phyloP scores from a whole-genome alignment of 2,113 vertebrate species.

The Hypocryptadius cinnamomeus region DNA sequence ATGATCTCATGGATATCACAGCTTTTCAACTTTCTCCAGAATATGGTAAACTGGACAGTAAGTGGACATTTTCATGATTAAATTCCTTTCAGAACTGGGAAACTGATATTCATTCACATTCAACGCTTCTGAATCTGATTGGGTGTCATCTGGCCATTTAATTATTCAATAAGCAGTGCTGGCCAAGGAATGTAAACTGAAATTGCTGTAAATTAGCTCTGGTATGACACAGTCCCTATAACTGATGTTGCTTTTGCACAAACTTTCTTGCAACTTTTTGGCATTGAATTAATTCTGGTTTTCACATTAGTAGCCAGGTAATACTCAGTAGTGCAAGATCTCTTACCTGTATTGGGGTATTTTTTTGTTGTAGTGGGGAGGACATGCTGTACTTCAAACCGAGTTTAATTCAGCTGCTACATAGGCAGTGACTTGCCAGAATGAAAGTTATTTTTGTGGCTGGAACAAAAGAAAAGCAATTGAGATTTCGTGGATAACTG shows the following conservation, averaged over 20 bases:
- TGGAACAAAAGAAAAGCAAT: not conserved
- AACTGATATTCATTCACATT: not conserved
- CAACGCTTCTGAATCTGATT: not conserved
- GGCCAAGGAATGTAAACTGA: not conserved
- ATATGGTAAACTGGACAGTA: not conserved
- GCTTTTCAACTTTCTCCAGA: not conserved
- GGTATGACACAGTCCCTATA: not conserved
- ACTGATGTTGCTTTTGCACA: not conserved
- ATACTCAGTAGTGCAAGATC: not conserved
- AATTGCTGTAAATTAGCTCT: not conserved
- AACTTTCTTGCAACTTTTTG: not conserved
- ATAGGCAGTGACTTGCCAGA: not conserved
- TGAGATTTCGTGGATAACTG: not conserved
- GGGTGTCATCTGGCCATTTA: not conserved
- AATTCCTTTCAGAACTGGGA: constrained; percentile 7
- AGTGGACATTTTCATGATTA: not conserved
- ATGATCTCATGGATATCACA: not conserved
- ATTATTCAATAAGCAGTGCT: constrained; percentile 8
- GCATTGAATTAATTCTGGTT: not conserved
- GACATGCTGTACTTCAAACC: not conserved
- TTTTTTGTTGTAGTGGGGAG: not conserved
- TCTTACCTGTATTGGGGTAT: not conserved
- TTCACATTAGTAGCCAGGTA: not conserved
- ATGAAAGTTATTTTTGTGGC: not conserved
- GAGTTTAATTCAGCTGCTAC: not conserved